Base-by-base conservation (phyloP, 2,113 vertebrate species). In the Sialia sialis region DNA sequence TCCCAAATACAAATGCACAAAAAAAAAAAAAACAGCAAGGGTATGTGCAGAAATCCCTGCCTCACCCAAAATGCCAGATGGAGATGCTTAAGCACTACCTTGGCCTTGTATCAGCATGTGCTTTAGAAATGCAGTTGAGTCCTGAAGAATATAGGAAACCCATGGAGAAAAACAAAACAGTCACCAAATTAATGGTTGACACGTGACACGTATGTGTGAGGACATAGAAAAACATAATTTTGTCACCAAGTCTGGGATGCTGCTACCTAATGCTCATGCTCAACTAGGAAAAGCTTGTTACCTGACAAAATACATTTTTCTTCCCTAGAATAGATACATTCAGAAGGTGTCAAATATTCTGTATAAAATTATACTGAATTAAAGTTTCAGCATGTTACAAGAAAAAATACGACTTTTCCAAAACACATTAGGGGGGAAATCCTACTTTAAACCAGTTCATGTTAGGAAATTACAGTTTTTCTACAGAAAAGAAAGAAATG, bases 201-300 rank as follows among this genome's bases (percentile, higher is more conserved):
- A 13, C 10, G 32, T 26, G 62, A 48, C 8, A 19, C 2, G 0
- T 16, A 8, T 9, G 13, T 2, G 2, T 29, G 18, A 85, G 44
- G 49, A 68, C 1, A 3, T 2, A 48, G 26, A 34, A 84, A n/a
- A 48, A 16, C 18, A 51, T 12, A 7, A 4, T 21, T 69, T 39
- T 51, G 8, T 63, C 4, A 2, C 39, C 0, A 0, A 60, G 19
- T 7, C 62, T 41, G 19, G 30, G 34, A 64, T 39, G 16, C 30
- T 68, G 21, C 16, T 1, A 1, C 58, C 14, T 34, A 48, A 58
- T 1, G 2, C 2, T 19, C 1, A 0, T 1, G 0, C n/a, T 75
- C 14, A 36, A 39, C 41, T 19, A 21, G 32, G 30, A 73, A 70
- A 56, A 48, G 29, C 9, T 26, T 30, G 6, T 36, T 88, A 25